Percentiles rank a stretch among this genome's conserved stretches.
Evolutionary conservation across 1,140 invertebrate species (phyloP).

Genomic region (Chymomyza costata): DNA sequence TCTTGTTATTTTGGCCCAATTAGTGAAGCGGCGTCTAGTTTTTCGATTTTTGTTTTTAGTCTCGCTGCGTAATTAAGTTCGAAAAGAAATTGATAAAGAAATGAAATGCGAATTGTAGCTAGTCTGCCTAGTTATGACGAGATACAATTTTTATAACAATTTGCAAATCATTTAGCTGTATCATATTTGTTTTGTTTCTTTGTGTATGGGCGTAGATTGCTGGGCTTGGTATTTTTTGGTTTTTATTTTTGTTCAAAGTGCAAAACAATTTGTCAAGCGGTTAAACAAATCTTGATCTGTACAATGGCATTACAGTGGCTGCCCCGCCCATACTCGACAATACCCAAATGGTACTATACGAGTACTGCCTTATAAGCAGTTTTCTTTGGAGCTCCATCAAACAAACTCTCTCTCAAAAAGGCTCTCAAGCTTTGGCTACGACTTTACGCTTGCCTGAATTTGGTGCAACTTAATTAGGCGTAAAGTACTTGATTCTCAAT

Average conservation of each 20-base stretch:
- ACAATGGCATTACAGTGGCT: no score
- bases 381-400: no score
- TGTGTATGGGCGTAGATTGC: no score
- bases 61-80: conserved; percentile 37
- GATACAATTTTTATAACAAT: conserved; percentile 27
- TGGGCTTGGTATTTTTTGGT: neutral
- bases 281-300: conserved; percentile 40
- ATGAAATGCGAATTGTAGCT: conserved; percentile 35
- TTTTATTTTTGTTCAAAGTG: conserved; percentile 6
- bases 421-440: no score
- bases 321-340: no score
- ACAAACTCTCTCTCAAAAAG: no score
- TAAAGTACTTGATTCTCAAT: conserved; percentile 49
- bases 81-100: conserved; percentile 15
- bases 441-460: no score
- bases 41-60: no score
- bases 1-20: conserved; percentile 43
- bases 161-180: conserved; percentile 50
- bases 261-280: conserved; percentile 40
- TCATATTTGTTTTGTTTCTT: no score
- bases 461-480: conserved; percentile 42
- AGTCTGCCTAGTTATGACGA: no score
- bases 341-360: no score
- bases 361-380: no score
- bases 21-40: conserved; percentile 33